Conservation (phyloP, 2,113 vertebrate species). For the Syngnathus typhle region DNA sequence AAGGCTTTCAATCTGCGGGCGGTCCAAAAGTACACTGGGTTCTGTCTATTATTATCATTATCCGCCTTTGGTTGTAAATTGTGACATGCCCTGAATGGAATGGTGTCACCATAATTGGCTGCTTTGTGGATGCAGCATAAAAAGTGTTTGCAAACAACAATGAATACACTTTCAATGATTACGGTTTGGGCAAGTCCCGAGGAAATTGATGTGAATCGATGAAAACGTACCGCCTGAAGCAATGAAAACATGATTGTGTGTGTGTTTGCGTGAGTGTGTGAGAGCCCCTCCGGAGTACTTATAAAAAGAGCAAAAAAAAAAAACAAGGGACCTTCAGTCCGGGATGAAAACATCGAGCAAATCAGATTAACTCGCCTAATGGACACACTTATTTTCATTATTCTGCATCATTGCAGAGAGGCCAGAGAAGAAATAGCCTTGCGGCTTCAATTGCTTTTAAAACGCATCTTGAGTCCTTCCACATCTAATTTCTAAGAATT, state of each 20-base stretch:
- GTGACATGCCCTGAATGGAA: neutral
- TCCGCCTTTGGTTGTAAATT: neutral
- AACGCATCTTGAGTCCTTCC: conserved; percentile 20
- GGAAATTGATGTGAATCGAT: conserved; percentile 4
- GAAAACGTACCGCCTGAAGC: neutral
- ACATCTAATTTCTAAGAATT: conserved; percentile 38
- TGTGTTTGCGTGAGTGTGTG: conserved; percentile 7
- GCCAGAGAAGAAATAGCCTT: neutral
- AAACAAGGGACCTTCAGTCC: conserved; percentile 60
- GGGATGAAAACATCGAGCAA: conserved; percentile 55
- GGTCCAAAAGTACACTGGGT: neutral
- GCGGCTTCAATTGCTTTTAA: neutral
- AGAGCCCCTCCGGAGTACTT: conserved; percentile 46
- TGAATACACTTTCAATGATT: conserved; percentile 1
- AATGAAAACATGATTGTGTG: conserved; percentile 12
- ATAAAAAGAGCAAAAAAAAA: conserved; percentile 43
- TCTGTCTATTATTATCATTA: neutral
- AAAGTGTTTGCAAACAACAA: neutral
- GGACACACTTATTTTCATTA: conserved; percentile 70
- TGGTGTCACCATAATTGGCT: neutral
- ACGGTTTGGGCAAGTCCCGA: conserved; percentile 3
- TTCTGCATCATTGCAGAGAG: conserved; percentile 52
- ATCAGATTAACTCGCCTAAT: conserved; percentile 65
- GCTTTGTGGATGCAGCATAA: neutral
- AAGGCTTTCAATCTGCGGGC: neutral